Percentiles rank a stretch among this genome's conserved stretches.
Conservation (phyloP, 2,888 invertebrate species). For the Hedychridium roseum region DNA sequence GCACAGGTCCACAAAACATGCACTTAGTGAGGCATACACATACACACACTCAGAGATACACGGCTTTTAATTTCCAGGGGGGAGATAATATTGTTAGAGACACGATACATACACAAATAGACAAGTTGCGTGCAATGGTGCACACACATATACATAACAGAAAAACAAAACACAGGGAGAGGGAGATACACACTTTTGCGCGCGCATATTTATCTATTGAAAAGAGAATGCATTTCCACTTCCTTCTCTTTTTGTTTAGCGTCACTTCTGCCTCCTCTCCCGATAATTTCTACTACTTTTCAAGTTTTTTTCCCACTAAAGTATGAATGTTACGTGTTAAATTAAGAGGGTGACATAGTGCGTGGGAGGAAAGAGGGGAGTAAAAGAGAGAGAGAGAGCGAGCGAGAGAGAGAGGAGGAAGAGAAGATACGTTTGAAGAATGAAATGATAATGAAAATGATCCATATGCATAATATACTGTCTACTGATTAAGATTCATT, state of each 20-base stretch:
- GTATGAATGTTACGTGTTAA: no score
- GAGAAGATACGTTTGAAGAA: constrained; percentile 28
- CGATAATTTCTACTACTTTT: no score
- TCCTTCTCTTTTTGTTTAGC: constrained; percentile 40
- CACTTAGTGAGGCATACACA: no score
- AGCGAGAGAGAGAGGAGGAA: constrained; percentile 11
- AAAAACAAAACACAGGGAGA: constrained; percentile 18
- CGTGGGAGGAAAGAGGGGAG: no score
- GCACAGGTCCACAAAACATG: no score
- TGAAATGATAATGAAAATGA: constrained; percentile 23
- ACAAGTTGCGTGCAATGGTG: constrained; percentile 16
- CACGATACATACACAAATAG: constrained; percentile 9
- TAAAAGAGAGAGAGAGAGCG: no score
- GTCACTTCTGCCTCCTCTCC: constrained; percentile 24
- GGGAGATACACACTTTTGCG: constrained; percentile 28
- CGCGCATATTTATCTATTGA: constrained; percentile 39
- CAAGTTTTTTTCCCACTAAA: no score
- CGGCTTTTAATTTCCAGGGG: no score
- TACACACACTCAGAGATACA: no score
- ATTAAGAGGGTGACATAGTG: no score
- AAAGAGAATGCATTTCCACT: constrained; percentile 37
- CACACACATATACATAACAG: constrained; percentile 13
- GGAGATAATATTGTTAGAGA: no score
- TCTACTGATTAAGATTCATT: constrained; percentile 19
- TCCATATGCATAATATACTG: constrained; percentile 8